Evolutionary conservation across 53 echinoderm and acorn worm species (phyloP).

Genomic region (Temnopleurus reevesii): DNA sequence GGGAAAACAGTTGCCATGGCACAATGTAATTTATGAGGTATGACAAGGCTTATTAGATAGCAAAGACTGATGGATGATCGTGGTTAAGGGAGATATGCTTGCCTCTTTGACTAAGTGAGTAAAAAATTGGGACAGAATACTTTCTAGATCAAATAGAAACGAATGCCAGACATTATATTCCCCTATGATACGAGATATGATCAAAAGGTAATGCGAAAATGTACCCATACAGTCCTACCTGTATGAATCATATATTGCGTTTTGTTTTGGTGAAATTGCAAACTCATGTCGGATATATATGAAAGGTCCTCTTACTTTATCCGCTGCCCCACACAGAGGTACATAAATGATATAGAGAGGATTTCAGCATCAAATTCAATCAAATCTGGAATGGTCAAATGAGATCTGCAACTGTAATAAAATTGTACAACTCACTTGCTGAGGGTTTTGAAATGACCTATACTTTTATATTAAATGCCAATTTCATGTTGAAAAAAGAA

Average conservation of each 20-base stretch:
- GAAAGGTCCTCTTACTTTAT: background rate
- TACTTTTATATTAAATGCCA: background rate
- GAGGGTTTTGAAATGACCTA: background rate
- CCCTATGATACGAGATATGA: background rate
- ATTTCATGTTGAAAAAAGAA: no score
- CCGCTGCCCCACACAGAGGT: background rate
- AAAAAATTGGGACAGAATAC: slow-evolving; percentile 14
- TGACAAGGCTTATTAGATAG: background rate
- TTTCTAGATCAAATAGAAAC: slow-evolving; percentile 15
- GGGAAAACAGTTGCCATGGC: slow-evolving; percentile 11
- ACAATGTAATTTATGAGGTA: background rate
- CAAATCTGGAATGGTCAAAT: background rate
- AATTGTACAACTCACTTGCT: background rate
- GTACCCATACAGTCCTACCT: background rate
- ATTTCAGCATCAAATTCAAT: background rate
- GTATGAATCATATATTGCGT: background rate
- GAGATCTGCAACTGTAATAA: background rate
- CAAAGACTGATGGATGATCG: slow-evolving; percentile 7
- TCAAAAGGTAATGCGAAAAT: background rate
- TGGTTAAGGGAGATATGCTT: background rate
- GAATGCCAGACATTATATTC: background rate
- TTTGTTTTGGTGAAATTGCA: no score
- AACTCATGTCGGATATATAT: background rate
- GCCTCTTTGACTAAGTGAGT: background rate
- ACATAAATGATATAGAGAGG: background rate